Conservation (phyloP, 2,113 vertebrate species). For the Rhabdomys dilectus region DNA sequence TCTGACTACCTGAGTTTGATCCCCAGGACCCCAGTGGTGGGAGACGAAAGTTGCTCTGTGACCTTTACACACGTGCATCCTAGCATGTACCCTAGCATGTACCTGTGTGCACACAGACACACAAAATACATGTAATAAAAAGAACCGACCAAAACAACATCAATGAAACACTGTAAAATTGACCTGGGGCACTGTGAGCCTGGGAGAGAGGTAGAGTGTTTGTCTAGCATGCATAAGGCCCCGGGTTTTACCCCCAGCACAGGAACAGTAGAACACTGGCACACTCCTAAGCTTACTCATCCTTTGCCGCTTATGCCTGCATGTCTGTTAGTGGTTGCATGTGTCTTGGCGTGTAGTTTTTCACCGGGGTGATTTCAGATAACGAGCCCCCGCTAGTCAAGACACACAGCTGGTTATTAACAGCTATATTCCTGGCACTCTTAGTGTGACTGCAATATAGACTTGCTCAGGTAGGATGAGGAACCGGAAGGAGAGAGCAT, state of each 20-base stretch:
- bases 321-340: neutral
- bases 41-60: neutral
- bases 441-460: neutral
- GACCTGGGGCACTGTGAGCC: no score
- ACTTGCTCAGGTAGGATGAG: neutral
- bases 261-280: neutral
- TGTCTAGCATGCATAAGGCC: no score
- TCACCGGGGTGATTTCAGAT: neutral
- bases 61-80: neutral
- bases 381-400: no score
- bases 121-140: neutral
- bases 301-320: accelerated
- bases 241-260: neutral
- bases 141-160: neutral
- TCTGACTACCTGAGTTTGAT: neutral
- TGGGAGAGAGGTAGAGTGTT: neutral
- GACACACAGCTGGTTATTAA: neutral
- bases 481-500: neutral
- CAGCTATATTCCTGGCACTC: neutral
- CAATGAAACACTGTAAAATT: neutral
- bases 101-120: neutral
- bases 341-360: no score
- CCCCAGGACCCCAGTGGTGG: neutral
- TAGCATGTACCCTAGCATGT: no score
- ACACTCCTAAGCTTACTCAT: no score